These are phyloP conservation scores for Dendroctonus ponderosae DNA, from an alignment of 1,140 invertebrate species.

Conservation along the genomic window DNA sequence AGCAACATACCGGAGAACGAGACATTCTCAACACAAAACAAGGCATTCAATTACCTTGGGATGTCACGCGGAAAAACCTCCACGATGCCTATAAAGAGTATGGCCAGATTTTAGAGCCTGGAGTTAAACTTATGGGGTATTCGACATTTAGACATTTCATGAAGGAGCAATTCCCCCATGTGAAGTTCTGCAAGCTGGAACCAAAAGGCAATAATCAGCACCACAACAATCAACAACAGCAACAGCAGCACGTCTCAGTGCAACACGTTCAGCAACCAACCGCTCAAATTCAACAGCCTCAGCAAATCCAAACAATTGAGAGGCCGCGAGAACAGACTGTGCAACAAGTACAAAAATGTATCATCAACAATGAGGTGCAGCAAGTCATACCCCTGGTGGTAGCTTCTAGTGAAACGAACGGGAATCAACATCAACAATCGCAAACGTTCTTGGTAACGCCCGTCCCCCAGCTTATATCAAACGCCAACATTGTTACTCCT, in stretches of 20 bases:
- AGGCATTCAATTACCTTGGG: conserved; percentile 64
- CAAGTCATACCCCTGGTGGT: conserved; percentile 63
- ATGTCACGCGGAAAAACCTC: conserved; percentile 69
- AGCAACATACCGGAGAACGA: conserved; percentile 58
- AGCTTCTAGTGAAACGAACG: conserved; percentile 50
- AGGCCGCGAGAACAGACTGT: conserved; percentile 53
- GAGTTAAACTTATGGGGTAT: conserved; percentile 73
- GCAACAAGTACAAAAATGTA: conserved; percentile 57
- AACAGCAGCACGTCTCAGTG: conserved; percentile 53
- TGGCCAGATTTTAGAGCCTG: conserved; percentile 64
- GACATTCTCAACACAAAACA: conserved; percentile 55
- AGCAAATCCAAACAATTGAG: conserved; percentile 53
- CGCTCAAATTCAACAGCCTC: conserved; percentile 51
- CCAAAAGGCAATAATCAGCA: conserved; percentile 52
- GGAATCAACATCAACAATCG: conserved; percentile 48
- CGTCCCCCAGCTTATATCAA: conserved; percentile 57
- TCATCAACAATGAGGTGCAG: conserved; percentile 51
- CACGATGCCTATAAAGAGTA: conserved; percentile 73
- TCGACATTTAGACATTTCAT: conserved; percentile 77
- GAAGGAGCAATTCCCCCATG: conserved; percentile 77
- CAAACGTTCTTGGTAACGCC: conserved; percentile 62
- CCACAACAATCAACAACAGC: conserved; percentile 49
- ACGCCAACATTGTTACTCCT: conserved; percentile 44
- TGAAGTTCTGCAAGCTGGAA: conserved; percentile 71
- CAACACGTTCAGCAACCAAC: conserved; percentile 55